phyloP scores from a whole-genome alignment of 2,797 vertebrate species.

The Mus spretus region DNA sequence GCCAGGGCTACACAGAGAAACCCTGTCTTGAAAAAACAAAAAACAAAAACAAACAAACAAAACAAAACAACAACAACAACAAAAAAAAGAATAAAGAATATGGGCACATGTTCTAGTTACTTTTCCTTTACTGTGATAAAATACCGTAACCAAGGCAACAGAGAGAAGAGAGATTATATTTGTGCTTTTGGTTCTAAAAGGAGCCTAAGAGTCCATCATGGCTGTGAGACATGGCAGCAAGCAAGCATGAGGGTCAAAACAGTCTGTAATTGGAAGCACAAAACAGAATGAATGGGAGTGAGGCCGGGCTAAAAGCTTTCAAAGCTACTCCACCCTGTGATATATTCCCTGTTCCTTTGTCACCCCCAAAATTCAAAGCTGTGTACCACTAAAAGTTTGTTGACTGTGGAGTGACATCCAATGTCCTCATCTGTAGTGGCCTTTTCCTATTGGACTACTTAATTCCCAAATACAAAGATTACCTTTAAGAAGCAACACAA shows the following conservation, averaged over 20 bases:
- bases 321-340: not conserved
- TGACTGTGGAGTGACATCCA: constrained; percentile 40
- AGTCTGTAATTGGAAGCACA: not conserved
- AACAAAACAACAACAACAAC: no score
- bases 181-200: not conserved
- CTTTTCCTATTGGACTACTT: not conserved
- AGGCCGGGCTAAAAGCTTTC: not conserved
- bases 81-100: not conserved
- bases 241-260: not conserved
- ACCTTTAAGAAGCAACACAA: constrained; percentile 48
- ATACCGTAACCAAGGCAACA: not conserved
- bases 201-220: not conserved
- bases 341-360: constrained; percentile 39
- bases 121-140: not conserved
- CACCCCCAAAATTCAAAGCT: constrained; percentile 71
- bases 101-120: not conserved
- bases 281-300: not conserved
- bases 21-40: no score
- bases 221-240: no score
- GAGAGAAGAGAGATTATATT: not conserved
- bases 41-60: no score
- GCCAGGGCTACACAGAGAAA: no score
- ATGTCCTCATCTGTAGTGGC: not conserved
- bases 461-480: constrained; percentile 75
- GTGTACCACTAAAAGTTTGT: constrained; percentile 46